Evolutionary conservation across 2,113 vertebrate species (phyloP), one percentile per base, ranked within the genome.

Genomic region (Chamaea fasciata): DNA sequence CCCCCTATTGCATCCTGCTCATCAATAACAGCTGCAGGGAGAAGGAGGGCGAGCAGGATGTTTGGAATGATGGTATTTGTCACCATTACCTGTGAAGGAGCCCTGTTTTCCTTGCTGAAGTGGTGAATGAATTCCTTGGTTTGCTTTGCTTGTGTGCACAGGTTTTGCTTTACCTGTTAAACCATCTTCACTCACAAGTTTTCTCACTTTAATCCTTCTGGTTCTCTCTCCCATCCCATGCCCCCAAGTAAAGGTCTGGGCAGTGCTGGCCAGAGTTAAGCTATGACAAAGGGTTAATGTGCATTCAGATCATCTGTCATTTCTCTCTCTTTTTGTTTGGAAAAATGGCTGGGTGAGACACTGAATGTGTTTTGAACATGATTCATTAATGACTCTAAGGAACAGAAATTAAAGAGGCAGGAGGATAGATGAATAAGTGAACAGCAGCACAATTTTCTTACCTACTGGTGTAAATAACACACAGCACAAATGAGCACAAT

Each of bases 71-170:
- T 18, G 37, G 2, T 0, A 0, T 79, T 67, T 76, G 11, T 57
- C 9, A n/a, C 11, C 1, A 1, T 11, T n/a, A 3, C 0, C 0
- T 2, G 0, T n/a, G 57, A 15, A 15, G 22, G 49, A 68, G 28
- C 13, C 28, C 49, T 22, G 33, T 62, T 80, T 27, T 82, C 44
- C 65, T 76, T 53, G 26, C n/a, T 57, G 47, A 79, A 41, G 17
- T 0, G 7, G 9, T 3, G 23, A 50, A 23, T n/a, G 0, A 73
- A 73, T 71, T 44, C 37, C 19, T 55, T 35, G 5, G 4, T 62
- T 71, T 49, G 22, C 39, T 68, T 22, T 83, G 22, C 16, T 71
- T 13, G 19, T 2, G 0, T n/a, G 15, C 3, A 2, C 1, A 0
- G 28, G 13, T 68, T 91, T 49, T 71, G 28, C 44, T 13, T 59